phyloP scores from a whole-genome alignment of 2,113 vertebrate genomes.

The human (Homo sapiens) region GRCh38 chr21:19859501-19860000 shows the following conservation, averaged over 20 bases:
- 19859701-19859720: neutral
- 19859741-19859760: neutral
- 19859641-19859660: neutral
- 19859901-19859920: rapidly evolving
- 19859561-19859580: neutral
- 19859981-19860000: neutral
- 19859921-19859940: neutral
- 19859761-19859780: neutral
- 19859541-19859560: neutral
- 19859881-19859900: neutral
- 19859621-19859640: neutral
- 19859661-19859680: neutral
- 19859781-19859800: neutral
- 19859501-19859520: neutral
- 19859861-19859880: neutral
- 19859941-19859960: neutral
- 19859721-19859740: neutral
- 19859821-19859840: too few relatives aligned
- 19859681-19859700: neutral
- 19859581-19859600: neutral
- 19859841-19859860: neutral
- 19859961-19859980: neutral
- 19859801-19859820: neutral
- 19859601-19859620: neutral
- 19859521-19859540: neutral